Conservation (phyloP, 2,888 invertebrate genomes). For the Orchesellides sinensis region DNA sequence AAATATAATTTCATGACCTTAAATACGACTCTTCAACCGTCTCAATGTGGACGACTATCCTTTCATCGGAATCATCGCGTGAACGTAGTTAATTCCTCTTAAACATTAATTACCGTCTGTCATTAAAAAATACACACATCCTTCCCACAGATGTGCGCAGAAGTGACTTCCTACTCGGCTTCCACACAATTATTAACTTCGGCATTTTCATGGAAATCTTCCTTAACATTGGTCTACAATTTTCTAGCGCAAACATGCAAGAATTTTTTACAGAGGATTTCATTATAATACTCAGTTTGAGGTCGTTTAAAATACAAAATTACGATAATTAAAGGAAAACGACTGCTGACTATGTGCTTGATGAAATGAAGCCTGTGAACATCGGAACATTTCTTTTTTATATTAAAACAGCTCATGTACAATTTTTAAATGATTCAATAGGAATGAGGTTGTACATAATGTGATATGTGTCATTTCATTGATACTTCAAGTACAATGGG, state of each 20-base stretch:
- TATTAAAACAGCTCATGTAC: slow-evolving; percentile 6
- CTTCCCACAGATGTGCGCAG: slow-evolving; percentile 64
- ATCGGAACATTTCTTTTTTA: slow-evolving; percentile 23
- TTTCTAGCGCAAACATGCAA: slow-evolving; percentile 62
- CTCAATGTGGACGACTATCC: slow-evolving; percentile 7
- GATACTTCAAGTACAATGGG: slow-evolving; percentile 63
- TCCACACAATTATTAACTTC: slow-evolving; percentile 50
- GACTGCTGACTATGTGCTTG: slow-evolving; percentile 23
- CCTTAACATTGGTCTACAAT: slow-evolving; percentile 38
- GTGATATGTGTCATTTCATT: slow-evolving; percentile 54
- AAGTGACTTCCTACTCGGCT: slow-evolving; percentile 62
- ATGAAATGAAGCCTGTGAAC: slow-evolving; percentile 50
- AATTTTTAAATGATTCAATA: slow-evolving; percentile 15
- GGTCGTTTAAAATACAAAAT: slow-evolving; percentile 58
- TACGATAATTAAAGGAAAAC: slow-evolving; percentile 61
- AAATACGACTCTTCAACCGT: slow-evolving; percentile 39
- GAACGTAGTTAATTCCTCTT: slow-evolving; percentile 64
- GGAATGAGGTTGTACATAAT: slow-evolving; percentile 19
- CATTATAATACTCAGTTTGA: slow-evolving; percentile 63
- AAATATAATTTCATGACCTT: slow-evolving; percentile 65
- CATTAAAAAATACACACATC: slow-evolving; percentile 64
- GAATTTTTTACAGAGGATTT: slow-evolving; percentile 37
- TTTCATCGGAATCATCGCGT: slow-evolving; percentile 64
- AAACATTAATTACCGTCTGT: slow-evolving; percentile 66
- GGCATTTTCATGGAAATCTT: slow-evolving; percentile 66